Evolutionary conservation across 2,888 invertebrate species (phyloP).

Genomic region (Lasioglossum vierecki): DNA sequence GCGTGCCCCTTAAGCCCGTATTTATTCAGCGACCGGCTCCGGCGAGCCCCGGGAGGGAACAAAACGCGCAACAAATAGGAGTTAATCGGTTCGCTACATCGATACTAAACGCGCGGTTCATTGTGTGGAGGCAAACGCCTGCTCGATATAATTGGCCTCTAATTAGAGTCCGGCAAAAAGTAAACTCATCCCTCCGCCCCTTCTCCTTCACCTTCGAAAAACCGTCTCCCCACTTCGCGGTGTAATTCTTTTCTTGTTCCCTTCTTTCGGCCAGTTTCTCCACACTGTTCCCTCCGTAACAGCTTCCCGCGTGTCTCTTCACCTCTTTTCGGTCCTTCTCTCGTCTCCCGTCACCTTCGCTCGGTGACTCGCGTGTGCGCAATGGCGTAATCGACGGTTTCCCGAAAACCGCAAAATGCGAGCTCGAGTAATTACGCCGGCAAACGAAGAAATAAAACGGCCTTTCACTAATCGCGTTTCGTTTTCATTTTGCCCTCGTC

Average conservation of each 20-base stretch:
- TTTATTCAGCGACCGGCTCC: slow-evolving; percentile 72
- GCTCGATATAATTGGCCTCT: slow-evolving; percentile 81
- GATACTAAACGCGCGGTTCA: slow-evolving; percentile 78
- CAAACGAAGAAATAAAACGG: not conserved
- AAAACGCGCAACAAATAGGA: slow-evolving; percentile 78
- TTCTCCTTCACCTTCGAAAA: slow-evolving; percentile 4
- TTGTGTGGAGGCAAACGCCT: slow-evolving; percentile 80
- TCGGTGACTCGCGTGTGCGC: slow-evolving; percentile 35
- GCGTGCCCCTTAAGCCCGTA: slow-evolving; percentile 69
- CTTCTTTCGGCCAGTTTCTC: slow-evolving; percentile 43
- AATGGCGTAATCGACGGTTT: slow-evolving; percentile 46
- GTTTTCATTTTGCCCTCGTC: not conserved
- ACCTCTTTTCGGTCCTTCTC: not conserved
- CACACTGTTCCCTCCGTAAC: not conserved
- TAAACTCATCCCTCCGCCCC: slow-evolving; percentile 62
- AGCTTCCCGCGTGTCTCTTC: not conserved
- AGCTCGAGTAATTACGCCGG: slow-evolving; percentile 12
- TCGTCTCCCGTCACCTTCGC: slow-evolving; percentile 1
- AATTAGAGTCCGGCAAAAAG: slow-evolving; percentile 75
- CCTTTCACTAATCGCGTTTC: not conserved
- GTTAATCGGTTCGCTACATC: slow-evolving; percentile 78
- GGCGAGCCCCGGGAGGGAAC: slow-evolving; percentile 71
- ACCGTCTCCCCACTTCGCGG: not conserved
- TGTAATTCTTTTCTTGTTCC: slow-evolving; percentile 33
- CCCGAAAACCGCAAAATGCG: slow-evolving; percentile 25